Evolutionary conservation across 35 echinoderm and acorn worm genomes (phyloP).

Genomic region (Patiria miniata): DNA sequence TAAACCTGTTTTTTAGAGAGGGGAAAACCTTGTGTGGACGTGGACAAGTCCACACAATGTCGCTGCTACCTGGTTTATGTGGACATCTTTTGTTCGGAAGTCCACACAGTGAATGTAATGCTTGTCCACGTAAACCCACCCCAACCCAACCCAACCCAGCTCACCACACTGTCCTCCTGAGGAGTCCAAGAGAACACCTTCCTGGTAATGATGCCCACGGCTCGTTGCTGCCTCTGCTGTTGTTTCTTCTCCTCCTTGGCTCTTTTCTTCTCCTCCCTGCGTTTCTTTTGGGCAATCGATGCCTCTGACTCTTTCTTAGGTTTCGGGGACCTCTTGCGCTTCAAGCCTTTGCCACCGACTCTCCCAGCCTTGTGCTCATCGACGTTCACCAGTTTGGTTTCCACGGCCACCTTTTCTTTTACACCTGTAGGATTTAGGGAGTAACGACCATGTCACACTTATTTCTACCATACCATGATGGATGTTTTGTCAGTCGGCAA

Average conservation of each 20-base stretch:
- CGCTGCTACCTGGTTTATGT: too few species aligned
- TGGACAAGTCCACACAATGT: too few species aligned
- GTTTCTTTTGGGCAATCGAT: not conserved
- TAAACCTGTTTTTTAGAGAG: too few species aligned
- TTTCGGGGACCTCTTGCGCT: not conserved
- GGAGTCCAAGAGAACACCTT: not conserved
- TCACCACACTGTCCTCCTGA: slow-evolving; percentile 1
- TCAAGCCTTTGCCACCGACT: not conserved
- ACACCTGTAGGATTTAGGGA: not conserved
- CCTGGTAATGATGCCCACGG: not conserved
- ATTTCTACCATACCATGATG: too few species aligned
- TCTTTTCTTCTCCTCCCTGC: not conserved
- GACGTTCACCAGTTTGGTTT: not conserved
- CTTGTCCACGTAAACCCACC: too few species aligned
- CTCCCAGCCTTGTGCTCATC: not conserved
- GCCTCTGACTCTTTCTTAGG: not conserved
- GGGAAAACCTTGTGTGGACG: too few species aligned
- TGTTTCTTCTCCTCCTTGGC: not conserved
- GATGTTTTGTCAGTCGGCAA: too few species aligned
- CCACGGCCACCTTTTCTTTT: slow-evolving; percentile 7
- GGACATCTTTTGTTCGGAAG: too few species aligned
- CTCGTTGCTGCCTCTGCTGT: not conserved
- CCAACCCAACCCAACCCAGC: not conserved
- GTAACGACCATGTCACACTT: too few species aligned
- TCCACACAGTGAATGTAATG: too few species aligned